Evolutionary conservation across 2,113 vertebrate species (phyloP).

Genomic region (Piprites chloris): DNA sequence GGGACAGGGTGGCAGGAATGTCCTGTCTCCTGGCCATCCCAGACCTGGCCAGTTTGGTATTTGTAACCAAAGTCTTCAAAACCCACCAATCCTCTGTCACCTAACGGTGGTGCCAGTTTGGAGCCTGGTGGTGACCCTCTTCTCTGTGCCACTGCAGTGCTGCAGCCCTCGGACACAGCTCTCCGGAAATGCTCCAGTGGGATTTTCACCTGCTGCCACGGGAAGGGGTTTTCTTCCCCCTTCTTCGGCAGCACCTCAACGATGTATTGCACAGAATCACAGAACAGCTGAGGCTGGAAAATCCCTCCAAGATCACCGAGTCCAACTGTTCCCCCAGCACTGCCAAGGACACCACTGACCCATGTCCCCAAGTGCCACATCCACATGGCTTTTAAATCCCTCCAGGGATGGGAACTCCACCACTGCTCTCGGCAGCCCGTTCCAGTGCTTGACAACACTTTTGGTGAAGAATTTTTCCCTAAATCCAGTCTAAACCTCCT

Average conservation of each 20-base stretch:
- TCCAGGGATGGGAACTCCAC: too few species aligned
- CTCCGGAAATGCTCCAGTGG: background rate
- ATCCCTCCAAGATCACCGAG: accelerated
- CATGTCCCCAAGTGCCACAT: background rate
- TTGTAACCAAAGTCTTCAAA: background rate
- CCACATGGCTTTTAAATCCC: background rate
- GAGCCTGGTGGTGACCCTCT: background rate
- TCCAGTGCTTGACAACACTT: background rate
- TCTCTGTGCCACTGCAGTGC: accelerated
- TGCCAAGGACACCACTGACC: background rate
- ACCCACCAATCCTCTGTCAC: accelerated
- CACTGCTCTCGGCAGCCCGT: background rate
- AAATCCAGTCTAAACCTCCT: background rate
- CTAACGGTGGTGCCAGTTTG: accelerated
- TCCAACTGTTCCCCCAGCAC: background rate
- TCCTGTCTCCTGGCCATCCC: accelerated
- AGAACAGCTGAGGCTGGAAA: background rate
- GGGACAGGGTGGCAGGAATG: background rate
- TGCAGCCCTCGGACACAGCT: background rate
- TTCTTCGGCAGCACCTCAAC: accelerated
- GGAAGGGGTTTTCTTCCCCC: background rate
- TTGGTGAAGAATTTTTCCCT: background rate
- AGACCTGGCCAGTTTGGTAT: accelerated
- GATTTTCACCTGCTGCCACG: accelerated
- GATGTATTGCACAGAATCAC: background rate